Conservation (phyloP, 2,888 invertebrate species). For the Meghimatium bilineatum region DNA sequence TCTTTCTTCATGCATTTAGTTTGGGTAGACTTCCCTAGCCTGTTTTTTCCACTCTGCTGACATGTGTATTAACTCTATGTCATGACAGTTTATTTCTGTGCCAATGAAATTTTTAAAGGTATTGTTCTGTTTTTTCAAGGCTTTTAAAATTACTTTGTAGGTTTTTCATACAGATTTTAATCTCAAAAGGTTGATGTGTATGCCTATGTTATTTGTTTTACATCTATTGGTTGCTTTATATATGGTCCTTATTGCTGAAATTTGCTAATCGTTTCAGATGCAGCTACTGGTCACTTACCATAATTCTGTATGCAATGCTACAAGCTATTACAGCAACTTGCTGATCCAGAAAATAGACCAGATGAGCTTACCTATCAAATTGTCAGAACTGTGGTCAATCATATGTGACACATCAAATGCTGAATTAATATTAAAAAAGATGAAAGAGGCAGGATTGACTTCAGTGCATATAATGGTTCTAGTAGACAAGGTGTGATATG, state of each 20-base stretch:
- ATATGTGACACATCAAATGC: constrained; percentile 13
- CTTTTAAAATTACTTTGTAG: too few relatives aligned
- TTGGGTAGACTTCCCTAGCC: too few relatives aligned
- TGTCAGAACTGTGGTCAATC: constrained; percentile 4
- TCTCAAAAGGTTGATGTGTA: too few relatives aligned
- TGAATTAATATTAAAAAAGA: constrained; percentile 14
- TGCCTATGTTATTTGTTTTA: too few relatives aligned
- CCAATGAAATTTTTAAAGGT: too few relatives aligned
- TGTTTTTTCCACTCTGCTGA: too few relatives aligned
- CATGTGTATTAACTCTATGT: too few relatives aligned
- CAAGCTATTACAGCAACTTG: not conserved
- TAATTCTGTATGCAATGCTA: not conserved
- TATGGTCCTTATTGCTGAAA: not conserved
- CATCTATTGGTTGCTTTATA: not conserved
- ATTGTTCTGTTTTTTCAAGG: too few relatives aligned
- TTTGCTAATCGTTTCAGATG: not conserved
- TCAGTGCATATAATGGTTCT: constrained; percentile 38
- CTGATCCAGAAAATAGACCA: not conserved
- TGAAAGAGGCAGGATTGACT: constrained; percentile 37
- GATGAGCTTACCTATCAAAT: constrained; percentile 9
- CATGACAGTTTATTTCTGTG: too few relatives aligned
- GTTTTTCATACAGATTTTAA: too few relatives aligned
- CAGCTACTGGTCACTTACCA: not conserved
- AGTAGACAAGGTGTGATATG: constrained; percentile 32
- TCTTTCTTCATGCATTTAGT: too few relatives aligned